Evolutionary conservation across 2,797 vertebrate species (phyloP).

Genomic region (Cetoscarus ocellatus): DNA sequence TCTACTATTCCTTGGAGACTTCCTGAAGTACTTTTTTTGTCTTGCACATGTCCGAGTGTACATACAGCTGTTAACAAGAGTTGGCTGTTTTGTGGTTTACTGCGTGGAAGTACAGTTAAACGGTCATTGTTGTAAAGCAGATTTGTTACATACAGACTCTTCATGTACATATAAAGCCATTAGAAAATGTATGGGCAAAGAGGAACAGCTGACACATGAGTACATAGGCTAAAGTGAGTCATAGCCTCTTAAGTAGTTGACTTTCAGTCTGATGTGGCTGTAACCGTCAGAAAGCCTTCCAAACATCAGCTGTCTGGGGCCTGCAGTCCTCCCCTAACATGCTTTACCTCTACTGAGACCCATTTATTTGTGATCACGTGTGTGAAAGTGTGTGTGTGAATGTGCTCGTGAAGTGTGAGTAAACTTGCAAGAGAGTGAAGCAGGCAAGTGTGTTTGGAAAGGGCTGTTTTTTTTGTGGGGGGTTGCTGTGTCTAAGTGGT

Average conservation of each 20-base stretch:
- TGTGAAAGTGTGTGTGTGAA: conserved; percentile 32
- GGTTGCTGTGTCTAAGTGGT: conserved; percentile 36
- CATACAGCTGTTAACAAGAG: not conserved
- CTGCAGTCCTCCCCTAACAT: conserved; percentile 33
- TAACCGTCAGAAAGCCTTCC: conserved; percentile 47
- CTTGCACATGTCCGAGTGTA: not conserved
- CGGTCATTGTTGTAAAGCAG: conserved; percentile 1
- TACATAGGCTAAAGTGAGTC: conserved; percentile 29
- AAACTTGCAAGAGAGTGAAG: conserved; percentile 13
- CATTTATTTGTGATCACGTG: conserved; percentile 57
- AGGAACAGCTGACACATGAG: conserved; percentile 16
- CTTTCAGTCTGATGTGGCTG: conserved; percentile 40
- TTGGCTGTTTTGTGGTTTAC: not conserved
- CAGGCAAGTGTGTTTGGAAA: conserved; percentile 14
- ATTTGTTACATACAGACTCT: conserved; percentile 8
- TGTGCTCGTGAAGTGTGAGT: conserved; percentile 36
- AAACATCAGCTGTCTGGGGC: conserved; percentile 59
- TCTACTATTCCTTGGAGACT: not conserved
- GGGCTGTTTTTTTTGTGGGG: not conserved
- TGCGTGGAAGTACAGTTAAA: not conserved
- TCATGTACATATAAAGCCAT: not conserved
- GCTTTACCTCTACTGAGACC: conserved; percentile 35
- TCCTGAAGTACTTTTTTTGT: too few species aligned
- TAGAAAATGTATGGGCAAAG: conserved; percentile 1
- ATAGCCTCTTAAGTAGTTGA: conserved; percentile 31